Conservation (phyloP, 1,140 invertebrate genomes). For the Drosophila ananassae region DNA sequence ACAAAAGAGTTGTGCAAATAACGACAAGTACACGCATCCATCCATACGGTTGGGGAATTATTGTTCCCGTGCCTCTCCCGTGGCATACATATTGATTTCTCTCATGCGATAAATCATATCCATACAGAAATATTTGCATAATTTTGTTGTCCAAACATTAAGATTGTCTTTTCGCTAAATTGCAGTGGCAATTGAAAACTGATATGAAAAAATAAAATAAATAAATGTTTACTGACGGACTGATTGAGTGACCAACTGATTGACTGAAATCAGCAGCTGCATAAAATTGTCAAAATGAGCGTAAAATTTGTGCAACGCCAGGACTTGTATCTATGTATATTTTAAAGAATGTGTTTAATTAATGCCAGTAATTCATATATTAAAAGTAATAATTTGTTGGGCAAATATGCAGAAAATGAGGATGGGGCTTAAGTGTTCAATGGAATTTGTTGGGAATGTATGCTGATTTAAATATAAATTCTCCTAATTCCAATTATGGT, state of each 20-base stretch:
- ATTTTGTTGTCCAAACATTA: slow-evolving; percentile 44
- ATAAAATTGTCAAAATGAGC: slow-evolving; percentile 63
- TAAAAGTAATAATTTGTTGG: slow-evolving; percentile 39
- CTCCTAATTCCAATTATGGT: neutral
- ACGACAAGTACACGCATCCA: slow-evolving; percentile 34
- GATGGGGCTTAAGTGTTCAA: neutral
- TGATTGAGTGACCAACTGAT: slow-evolving; percentile 45
- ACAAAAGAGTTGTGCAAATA: slow-evolving; percentile 55
- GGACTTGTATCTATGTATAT: neutral
- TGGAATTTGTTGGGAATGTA: neutral
- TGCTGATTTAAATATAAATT: neutral
- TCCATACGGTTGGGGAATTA: slow-evolving; percentile 24
- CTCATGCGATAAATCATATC: slow-evolving; percentile 24
- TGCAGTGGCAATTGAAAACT: slow-evolving; percentile 37
- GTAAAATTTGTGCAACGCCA: slow-evolving; percentile 46
- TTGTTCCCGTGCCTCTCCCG: slow-evolving; percentile 5
- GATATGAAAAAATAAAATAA: slow-evolving; percentile 14
- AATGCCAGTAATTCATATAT: slow-evolving; percentile 55
- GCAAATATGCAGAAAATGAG: slow-evolving; percentile 18
- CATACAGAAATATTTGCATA: slow-evolving; percentile 55
- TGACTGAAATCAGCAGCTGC: slow-evolving; percentile 41
- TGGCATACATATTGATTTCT: slow-evolving; percentile 12
- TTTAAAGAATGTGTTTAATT: slow-evolving; percentile 42
- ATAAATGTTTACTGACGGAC: slow-evolving; percentile 52
- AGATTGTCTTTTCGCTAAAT: slow-evolving; percentile 57